Evolutionary conservation across 2,797 vertebrate species (phyloP), one percentile per base, ranked within the genome.

Genomic region (Poeciliopsis infans): DNA sequence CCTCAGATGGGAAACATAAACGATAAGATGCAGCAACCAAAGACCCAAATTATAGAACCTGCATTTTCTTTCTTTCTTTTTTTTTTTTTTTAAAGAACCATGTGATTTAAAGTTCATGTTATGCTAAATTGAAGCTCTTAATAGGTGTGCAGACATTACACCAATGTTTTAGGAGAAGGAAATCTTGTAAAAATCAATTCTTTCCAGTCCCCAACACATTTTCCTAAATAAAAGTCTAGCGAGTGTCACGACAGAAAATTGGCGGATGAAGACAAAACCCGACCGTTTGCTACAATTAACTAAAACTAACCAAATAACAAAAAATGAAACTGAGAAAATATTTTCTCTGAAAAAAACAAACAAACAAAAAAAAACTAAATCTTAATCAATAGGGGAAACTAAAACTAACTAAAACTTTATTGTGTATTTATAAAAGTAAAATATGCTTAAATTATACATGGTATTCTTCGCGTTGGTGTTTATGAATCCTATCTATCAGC

Each of bases 101-200:
- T 23, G 13, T 68, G 5, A 68, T 36, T 76, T 66, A 66, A 36
- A 66, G 43, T 68, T 76, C 64, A n/a, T n/a, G 8, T 51, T 31
- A 64, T 33, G 13, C 31, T 31, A 64, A 76, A 36, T 13, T 25
- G 45, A 25, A 51, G 31, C 8, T 18, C 31, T 49, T 33, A 66
- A 64, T 39, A 23, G 43, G 20, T 49, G 31, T 49, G 12, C 5
- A 64, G 43, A 25, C 43, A 16, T 53, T 74, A 46, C 8, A 75
- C 43, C n/a, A 41, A 28, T 15, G 16, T 28, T 75, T 75, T 43
- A 75, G 74, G 7, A 59, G 53, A 7, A 59, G 61, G 25, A 25
- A 7, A 64, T 47, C 74, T 39, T 43, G 74, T 75, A 59, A 75
- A 23, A 76, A 75, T 33, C 23, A 41, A 39, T 33, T 15, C 20